Conservation (phyloP, 2,797 vertebrate species). For the Microtus agrestis region DNA sequence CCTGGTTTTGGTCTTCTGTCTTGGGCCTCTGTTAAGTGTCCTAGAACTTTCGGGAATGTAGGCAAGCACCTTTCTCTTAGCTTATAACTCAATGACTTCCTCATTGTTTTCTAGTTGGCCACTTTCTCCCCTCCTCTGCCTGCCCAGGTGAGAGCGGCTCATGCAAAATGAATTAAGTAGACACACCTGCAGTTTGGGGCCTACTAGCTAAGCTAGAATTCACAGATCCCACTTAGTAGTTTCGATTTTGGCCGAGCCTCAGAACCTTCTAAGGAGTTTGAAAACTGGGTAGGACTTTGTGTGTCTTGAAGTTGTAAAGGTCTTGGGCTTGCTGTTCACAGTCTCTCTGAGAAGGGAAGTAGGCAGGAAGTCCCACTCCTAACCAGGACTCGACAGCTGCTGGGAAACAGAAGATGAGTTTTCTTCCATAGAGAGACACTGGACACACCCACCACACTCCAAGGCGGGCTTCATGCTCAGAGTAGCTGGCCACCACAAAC, state of each 20-base stretch:
- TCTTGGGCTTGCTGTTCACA: neutral
- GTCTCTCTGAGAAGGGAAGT: neutral
- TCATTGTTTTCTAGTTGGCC: slow-evolving; percentile 2
- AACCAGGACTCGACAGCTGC: neutral
- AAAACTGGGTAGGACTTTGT: neutral
- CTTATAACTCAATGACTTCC: slow-evolving; percentile 31
- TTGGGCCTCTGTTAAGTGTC: neutral
- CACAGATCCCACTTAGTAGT: neutral
- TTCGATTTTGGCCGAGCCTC: neutral
- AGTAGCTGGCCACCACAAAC: neutral
- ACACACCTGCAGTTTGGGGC: neutral
- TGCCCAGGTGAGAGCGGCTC: neutral
- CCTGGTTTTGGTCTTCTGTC: slow-evolving; percentile 32
- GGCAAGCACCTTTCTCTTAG: neutral
- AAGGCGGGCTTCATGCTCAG: neutral
- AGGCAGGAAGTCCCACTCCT: neutral
- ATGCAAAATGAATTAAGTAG: neutral
- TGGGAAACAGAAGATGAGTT: neutral
- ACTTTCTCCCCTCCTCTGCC: neutral
- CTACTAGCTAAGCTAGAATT: neutral
- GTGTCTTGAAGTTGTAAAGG: neutral
- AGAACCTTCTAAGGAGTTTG: neutral
- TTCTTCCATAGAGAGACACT: neutral
- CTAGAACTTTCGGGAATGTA: slow-evolving; percentile 50
- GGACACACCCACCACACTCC: no score